Base-by-base conservation (phyloP, 1,140 invertebrate genomes). In the Orius laevigatus region DNA sequence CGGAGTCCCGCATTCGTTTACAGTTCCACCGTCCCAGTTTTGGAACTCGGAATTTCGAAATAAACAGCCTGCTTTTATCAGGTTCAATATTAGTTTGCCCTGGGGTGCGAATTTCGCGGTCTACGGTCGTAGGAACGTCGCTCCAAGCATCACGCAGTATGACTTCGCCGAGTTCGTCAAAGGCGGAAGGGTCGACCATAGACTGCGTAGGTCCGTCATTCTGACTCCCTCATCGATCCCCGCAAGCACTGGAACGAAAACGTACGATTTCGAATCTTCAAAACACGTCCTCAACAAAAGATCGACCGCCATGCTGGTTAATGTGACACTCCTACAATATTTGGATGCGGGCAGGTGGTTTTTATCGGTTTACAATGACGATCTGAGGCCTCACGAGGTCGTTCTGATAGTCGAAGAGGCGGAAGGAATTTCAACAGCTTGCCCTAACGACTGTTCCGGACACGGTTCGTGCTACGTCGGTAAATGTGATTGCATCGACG, bases 281-380 rank as follows among this genome's bases (percentile, higher is more conserved):
- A 6, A 12, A 16, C 39, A 50, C 15, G 36, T 20, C 15, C 33
- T 44, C 18, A 39, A 18, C 49, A 51, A 51, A 36, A 42, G 49
- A 36, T 46, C 49, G 1, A 14, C 46, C 2, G 11, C 46, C 5
- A 51, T 51, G 49, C 36, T 51, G 5, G 55, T 56, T 3, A 56
- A 56, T 43, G 81, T 88, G 10, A 85, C 81, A 46, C 70, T 91
- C 48, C 66, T 89, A 38, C 82, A 92, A 60, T 89, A 88, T 63
- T 67, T 97, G 52, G 88, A 94, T 60, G 83, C 82, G 10, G 93
- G 93, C 5, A 74, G 83, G 49, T 96, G 91, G 93, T 97, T 91
- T 68, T 71, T 97, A 31, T 87, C 87, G 3, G 74, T 96, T 49
- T 96, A 94, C 66, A 97, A 97, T 66, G 93, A 97, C 63, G 87